These are phyloP conservation scores for Drosophila quadrilineata DNA, from an alignment of 1,140 invertebrate genomes.

Conservation along the genomic window DNA sequence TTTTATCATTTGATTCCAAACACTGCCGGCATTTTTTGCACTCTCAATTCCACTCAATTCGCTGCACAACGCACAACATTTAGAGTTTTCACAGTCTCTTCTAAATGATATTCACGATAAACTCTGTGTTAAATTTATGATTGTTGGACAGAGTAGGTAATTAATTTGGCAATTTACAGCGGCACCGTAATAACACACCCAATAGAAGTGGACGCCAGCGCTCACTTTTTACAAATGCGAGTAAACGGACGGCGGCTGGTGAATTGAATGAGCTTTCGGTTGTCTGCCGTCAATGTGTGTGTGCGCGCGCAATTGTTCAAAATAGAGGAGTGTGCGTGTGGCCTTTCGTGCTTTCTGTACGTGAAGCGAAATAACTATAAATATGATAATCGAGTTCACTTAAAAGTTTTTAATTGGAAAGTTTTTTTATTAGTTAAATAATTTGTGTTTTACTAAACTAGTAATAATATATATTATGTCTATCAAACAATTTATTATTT, in stretches of 20 bases:
- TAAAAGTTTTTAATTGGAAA: not conserved
- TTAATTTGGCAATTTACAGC: slow-evolving; percentile 10
- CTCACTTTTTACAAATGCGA: slow-evolving; percentile 22
- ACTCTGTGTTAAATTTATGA: not conserved
- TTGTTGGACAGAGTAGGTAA: not conserved
- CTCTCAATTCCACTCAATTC: too few species aligned
- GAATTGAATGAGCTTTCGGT: slow-evolving; percentile 32
- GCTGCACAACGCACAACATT: too few species aligned
- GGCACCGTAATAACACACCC: not conserved
- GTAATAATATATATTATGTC: too few species aligned
- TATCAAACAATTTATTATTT: not conserved
- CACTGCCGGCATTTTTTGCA: too few species aligned
- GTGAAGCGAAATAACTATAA: too few species aligned
- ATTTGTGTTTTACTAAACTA: not conserved
- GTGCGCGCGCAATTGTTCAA: slow-evolving; percentile 40
- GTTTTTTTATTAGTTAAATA: not conserved
- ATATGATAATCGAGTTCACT: too few species aligned
- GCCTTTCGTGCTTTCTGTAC: slow-evolving; percentile 11
- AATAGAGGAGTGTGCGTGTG: slow-evolving; percentile 24
- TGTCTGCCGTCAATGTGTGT: slow-evolving; percentile 18
- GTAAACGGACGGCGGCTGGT: slow-evolving; percentile 14
- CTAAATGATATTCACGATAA: not conserved
- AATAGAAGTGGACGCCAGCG: slow-evolving; percentile 7
- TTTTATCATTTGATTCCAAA: not conserved
- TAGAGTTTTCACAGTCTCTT: not conserved